phyloP scores from a whole-genome alignment of 2,888 invertebrate species.

The Tholera decimalis region DNA sequence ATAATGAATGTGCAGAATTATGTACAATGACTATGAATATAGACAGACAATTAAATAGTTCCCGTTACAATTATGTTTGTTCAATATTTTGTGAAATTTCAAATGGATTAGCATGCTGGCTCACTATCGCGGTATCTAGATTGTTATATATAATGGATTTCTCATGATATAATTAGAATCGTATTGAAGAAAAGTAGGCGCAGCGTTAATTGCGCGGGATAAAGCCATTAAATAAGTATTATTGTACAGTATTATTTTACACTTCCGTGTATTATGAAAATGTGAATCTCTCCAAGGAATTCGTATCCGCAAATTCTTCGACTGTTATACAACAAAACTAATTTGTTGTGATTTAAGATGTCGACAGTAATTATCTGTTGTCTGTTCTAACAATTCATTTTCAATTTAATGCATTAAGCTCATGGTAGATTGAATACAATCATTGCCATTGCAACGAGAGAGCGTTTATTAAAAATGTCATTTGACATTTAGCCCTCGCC shows the following conservation, averaged over 20 bases:
- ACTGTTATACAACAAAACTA: slow-evolving; percentile 46
- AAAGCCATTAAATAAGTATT: slow-evolving; percentile 68
- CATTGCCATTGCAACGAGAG: slow-evolving; percentile 36
- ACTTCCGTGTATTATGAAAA: slow-evolving; percentile 66
- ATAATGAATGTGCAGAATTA: slow-evolving; percentile 81
- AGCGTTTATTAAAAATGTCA: slow-evolving; percentile 55
- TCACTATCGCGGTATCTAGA: slow-evolving; percentile 69
- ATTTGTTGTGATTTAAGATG: slow-evolving; percentile 47
- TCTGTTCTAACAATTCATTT: slow-evolving; percentile 49
- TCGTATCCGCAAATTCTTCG: slow-evolving; percentile 47
- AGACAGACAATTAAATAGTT: slow-evolving; percentile 74
- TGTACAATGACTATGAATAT: slow-evolving; percentile 78
- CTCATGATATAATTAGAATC: slow-evolving; percentile 81
- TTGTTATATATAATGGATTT: slow-evolving; percentile 70
- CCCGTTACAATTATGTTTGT: slow-evolving; percentile 82
- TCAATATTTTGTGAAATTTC: slow-evolving; percentile 81
- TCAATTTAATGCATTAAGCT: slow-evolving; percentile 50
- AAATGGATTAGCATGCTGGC: slow-evolving; percentile 70
- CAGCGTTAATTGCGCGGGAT: slow-evolving; percentile 71
- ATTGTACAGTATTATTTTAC: slow-evolving; percentile 60
- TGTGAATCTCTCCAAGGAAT: slow-evolving; percentile 37
- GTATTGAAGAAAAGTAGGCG: slow-evolving; percentile 79
- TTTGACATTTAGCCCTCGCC: slow-evolving; percentile 47
- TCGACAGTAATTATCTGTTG: slow-evolving; percentile 56
- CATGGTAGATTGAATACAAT: slow-evolving; percentile 48